phyloP scores from a whole-genome alignment of 2,113 vertebrate species.

The Rana temporaria region DNA sequence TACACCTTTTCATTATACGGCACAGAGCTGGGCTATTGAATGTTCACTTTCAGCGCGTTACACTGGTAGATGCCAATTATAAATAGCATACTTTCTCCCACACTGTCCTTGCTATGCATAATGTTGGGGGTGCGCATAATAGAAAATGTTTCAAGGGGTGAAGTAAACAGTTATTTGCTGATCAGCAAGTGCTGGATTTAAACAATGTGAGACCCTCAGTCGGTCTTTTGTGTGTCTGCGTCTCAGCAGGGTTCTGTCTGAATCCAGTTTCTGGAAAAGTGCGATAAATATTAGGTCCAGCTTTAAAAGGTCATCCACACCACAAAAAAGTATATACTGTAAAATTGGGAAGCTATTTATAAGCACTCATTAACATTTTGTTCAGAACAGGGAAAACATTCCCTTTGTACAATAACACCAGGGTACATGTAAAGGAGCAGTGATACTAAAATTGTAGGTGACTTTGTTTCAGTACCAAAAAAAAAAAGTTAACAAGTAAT shows the following conservation, averaged over 20 bases:
- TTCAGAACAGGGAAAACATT: not conserved
- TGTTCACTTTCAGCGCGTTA: not conserved
- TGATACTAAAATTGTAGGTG: not conserved
- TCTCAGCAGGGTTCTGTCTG: not conserved
- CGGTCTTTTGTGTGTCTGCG: not conserved
- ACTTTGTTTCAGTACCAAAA: no score
- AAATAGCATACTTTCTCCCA: not conserved
- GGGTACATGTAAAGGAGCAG: not conserved
- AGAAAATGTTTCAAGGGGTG: not conserved
- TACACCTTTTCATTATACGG: not conserved
- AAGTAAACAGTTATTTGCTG: conserved; percentile 17
- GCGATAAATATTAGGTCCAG: not conserved
- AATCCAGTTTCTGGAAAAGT: not conserved
- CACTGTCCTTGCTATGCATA: not conserved
- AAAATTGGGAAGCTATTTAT: not conserved
- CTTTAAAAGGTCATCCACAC: conserved; percentile 26
- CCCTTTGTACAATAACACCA: not conserved
- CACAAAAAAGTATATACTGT: not conserved
- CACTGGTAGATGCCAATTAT: conserved; percentile 1
- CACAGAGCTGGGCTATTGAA: not conserved
- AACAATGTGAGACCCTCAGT: not conserved
- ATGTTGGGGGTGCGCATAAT: not conserved
- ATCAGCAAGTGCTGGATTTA: not conserved
- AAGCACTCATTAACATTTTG: conserved; percentile 1
- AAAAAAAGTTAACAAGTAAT: no score